These are phyloP conservation scores for Zaprionus obscuricornis DNA, from an alignment of 2,888 invertebrate species.

Conservation along the genomic window DNA sequence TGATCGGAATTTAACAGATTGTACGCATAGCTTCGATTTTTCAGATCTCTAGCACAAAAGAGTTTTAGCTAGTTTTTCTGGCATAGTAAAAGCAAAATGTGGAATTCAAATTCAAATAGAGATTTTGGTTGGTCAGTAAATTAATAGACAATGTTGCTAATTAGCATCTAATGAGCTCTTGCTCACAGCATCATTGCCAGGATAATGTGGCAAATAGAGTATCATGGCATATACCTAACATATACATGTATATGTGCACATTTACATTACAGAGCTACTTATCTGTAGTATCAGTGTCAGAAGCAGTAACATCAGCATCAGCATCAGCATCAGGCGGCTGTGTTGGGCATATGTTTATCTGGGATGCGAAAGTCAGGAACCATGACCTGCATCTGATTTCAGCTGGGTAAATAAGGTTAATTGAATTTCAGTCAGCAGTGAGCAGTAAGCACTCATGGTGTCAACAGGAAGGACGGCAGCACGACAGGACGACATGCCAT, in stretches of 20 bases:
- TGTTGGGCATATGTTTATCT: constrained; percentile 22
- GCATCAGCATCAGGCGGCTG: neutral
- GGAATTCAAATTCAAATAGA: neutral
- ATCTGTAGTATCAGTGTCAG: no score
- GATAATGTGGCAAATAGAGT: constrained; percentile 15
- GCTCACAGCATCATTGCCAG: constrained; percentile 3
- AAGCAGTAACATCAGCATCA: neutral
- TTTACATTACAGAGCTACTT: no score
- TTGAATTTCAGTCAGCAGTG: constrained; percentile 29
- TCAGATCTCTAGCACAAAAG: no score
- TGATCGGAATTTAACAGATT: no score
- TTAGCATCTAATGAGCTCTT: constrained; percentile 15
- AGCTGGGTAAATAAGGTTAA: constrained; percentile 31
- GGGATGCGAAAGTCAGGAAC: neutral
- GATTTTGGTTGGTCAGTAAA: constrained; percentile 3
- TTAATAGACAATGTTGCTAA: constrained; percentile 6
- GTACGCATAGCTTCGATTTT: no score
- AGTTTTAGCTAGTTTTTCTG: no score
- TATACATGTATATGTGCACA: no score
- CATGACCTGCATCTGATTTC: constrained; percentile 28
- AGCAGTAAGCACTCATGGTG: neutral
- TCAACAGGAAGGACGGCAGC: no score
- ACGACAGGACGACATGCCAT: no score
- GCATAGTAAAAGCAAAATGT: neutral
- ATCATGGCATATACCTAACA: no score